Evolutionary conservation across 2,888 invertebrate species (phyloP), one percentile per base, ranked within the genome.

Genomic region (Aphidius colemani): DNA sequence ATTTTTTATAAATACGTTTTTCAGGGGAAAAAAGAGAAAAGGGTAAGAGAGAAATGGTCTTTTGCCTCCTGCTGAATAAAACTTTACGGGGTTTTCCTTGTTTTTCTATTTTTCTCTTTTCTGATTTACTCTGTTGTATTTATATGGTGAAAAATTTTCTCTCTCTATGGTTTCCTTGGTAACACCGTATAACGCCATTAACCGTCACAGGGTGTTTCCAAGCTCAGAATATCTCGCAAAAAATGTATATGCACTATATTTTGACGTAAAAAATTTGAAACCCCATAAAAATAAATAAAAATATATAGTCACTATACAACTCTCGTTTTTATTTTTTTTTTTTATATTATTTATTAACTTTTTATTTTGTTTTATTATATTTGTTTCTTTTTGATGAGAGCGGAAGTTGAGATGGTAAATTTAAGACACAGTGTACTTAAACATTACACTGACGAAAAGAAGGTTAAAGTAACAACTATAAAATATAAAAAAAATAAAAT

Each of bases 1-100:
- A 79, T 80, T 77, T 78, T 80, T 78, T 75, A 82, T 82, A 82
- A 81, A 82, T 82, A 81, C 78, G 78, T 78, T 82, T 81, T 81
- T 77, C 72, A 67, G 66, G 66, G 71, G 69, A 71, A 73, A 71
- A 71, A 30, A 30, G 30, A 30, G 30, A 30, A 30, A 30, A 30
- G 30, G 30, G 30, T 30, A 30, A 30, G 4, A 30, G 30, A 30
- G 5, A 30, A 30, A 30, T 30, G 30, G 30, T 30, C 70, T 72
- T 74, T 68, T 67, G 67, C 67, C 69, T 69, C 71, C 67, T 66
- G 69, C 68, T 70, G 67, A 69, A 53, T 39, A 46, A 13, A 48
- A 11, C 57, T 61, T 58, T 45, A 65, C 58, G 65, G 61, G 61
- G 61, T 56, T 61, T 43, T 56, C 60, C 60, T 46, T 40, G 53